phyloP scores from a whole-genome alignment of 2,888 invertebrate species.

The Epistrophella euchroma region DNA sequence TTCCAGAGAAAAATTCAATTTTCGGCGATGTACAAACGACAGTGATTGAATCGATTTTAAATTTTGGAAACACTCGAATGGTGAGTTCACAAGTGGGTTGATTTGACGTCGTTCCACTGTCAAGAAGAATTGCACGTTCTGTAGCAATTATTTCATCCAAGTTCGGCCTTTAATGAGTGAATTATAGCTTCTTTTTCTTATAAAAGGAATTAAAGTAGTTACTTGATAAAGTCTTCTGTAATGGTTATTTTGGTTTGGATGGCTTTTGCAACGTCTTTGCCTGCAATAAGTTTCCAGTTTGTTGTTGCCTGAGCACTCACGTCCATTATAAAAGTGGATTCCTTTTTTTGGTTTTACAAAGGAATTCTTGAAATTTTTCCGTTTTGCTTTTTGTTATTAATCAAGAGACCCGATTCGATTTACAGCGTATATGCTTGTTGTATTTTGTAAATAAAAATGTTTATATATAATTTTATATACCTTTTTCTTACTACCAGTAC shows the following conservation, averaged over 20 bases:
- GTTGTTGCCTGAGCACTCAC: slow-evolving; percentile 72
- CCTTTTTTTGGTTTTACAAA: slow-evolving; percentile 41
- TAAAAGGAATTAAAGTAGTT: slow-evolving; percentile 13
- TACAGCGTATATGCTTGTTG: too few relatives aligned
- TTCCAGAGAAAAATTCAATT: slow-evolving; percentile 81
- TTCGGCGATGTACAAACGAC: slow-evolving; percentile 81
- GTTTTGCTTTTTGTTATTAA: slow-evolving; percentile 18
- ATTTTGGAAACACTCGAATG: slow-evolving; percentile 78
- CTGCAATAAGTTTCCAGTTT: slow-evolving; percentile 80
- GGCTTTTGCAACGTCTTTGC: slow-evolving; percentile 77
- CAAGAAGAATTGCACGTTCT: slow-evolving; percentile 79
- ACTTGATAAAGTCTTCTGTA: slow-evolving; percentile 80
- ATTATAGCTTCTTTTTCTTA: background rate
- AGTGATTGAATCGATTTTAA: slow-evolving; percentile 80
- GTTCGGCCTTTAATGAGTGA: slow-evolving; percentile 77
- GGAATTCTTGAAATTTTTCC: slow-evolving; percentile 5
- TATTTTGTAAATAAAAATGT: too few relatives aligned
- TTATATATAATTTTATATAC: too few relatives aligned
- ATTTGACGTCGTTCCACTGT: slow-evolving; percentile 49
- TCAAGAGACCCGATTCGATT: too few relatives aligned
- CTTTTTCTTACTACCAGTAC: too few relatives aligned
- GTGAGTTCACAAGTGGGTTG: slow-evolving; percentile 79
- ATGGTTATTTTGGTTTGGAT: slow-evolving; percentile 76
- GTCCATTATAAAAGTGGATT: slow-evolving; percentile 59
- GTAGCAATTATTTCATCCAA: slow-evolving; percentile 80